phyloP scores from a whole-genome alignment of 2,113 vertebrate species.

The Elachura formosa region DNA sequence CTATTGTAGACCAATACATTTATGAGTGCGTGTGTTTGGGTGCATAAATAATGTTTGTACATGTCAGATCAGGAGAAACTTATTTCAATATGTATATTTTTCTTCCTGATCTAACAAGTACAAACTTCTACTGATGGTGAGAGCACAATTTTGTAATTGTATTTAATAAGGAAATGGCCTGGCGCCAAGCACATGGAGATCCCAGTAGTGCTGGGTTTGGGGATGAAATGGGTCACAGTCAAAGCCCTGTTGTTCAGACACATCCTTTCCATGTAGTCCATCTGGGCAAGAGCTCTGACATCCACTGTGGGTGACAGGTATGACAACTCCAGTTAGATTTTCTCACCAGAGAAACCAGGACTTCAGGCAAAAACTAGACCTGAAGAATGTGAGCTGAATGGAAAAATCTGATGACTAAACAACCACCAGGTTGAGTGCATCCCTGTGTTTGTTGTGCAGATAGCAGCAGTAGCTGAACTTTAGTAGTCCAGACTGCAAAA shows the following conservation, averaged over 20 bases:
- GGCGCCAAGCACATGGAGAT: background rate
- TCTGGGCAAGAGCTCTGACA: background rate
- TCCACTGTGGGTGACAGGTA: background rate
- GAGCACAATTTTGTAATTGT: background rate
- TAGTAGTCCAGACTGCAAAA: background rate
- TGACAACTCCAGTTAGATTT: background rate
- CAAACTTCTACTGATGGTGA: background rate
- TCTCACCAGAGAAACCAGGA: background rate
- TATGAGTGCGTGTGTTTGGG: background rate
- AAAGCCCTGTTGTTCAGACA: background rate
- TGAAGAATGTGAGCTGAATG: background rate
- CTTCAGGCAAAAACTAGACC: background rate
- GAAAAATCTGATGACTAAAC: background rate
- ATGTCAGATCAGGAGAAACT: background rate
- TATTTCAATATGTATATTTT: background rate
- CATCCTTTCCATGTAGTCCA: background rate
- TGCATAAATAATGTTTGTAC: background rate
- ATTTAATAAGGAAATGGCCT: slow-evolving; percentile 14
- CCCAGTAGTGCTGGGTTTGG: background rate
- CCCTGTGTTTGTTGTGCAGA: background rate
- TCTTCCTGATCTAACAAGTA: slow-evolving; percentile 41
- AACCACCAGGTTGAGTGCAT: background rate
- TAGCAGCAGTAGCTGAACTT: background rate
- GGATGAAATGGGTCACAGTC: background rate
- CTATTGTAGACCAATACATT: background rate